Base-by-base conservation (phyloP, 2,113 vertebrate genomes). In the Pelvicachromis taeniatus region DNA sequence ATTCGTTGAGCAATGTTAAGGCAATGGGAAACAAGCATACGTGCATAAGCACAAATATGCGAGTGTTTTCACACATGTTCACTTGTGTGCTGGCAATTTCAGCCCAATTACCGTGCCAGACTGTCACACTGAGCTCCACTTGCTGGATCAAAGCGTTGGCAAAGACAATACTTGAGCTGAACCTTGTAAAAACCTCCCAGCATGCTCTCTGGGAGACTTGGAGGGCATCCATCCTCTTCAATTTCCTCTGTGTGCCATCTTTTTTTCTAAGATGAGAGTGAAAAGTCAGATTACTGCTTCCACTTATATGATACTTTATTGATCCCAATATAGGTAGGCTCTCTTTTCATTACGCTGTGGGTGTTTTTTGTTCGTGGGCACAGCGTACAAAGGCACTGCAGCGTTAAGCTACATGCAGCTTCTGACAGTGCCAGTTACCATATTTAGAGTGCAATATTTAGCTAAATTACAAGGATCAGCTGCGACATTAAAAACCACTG, bases 151-250 rank as follows among this genome's bases (percentile, higher is more conserved):
- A 86, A 89, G 82, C 3, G 13, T 52, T 92, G 85, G 86, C 91
- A 85, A 85, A 70, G 77, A 88, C 89, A 61, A 70, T 81, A 56
- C 77, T 87, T 87, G 81, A 85, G 75, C 81, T 59, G 81, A 89
- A 91, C 91, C 91, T 87, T 85, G 87, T 90, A 84, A 91, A 90
- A 91, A 86, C 58, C 85, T 87, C 89, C 83, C 89, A 89, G 92
- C 86, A 78, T 78, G 87, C 85, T 90, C 88, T 85, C 68, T 55
- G 82, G 70, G 70, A 61, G 53, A 80, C 42, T 92, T 93, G 91
- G 91, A 91, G 82, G 88, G 70, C 85, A 61, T 91, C 90, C 92
- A 90, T 91, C 53, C 70, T 80, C 38, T 58, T 70, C 42, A 90
- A 68, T 83, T 56, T 83, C 48, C 48, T 91, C 81, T 65, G 40